These are phyloP conservation scores for Sebastes vulpes DNA, from an alignment of 2,797 vertebrate species.

Conservation along the genomic window DNA sequence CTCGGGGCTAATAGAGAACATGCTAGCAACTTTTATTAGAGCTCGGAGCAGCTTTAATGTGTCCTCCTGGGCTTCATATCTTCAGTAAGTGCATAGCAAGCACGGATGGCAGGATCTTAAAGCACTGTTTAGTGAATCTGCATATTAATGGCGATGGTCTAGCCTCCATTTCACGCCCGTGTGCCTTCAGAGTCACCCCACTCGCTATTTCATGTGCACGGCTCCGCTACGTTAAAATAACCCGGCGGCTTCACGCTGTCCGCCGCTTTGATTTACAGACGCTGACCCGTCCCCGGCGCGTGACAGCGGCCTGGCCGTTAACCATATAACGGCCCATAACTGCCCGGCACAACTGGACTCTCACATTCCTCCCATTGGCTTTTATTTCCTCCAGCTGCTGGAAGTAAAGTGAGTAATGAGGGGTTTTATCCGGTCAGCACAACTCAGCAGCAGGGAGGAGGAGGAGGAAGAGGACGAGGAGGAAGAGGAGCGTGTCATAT, in stretches of 20 bases:
- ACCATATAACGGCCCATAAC: constrained; percentile 56
- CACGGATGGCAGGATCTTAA: not conserved
- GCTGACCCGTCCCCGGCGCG: constrained; percentile 25
- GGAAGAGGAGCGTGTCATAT: constrained; percentile 1
- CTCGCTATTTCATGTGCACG: not conserved
- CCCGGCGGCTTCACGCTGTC: not conserved
- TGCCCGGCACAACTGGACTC: constrained; percentile 46
- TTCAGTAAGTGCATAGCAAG: not conserved
- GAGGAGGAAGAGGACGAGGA: not conserved
- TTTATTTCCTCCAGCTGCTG: constrained; percentile 69
- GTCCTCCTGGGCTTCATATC: not conserved
- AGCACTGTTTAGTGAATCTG: constrained; percentile 17
- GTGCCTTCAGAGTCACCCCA: not conserved
- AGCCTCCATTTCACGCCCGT: constrained; percentile 27
- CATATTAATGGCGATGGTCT: constrained; percentile 25
- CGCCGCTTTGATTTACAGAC: constrained; percentile 24
- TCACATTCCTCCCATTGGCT: constrained; percentile 50
- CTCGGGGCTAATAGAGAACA: not conserved
- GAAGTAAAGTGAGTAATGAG: constrained; percentile 66
- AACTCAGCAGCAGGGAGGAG: constrained; percentile 10
- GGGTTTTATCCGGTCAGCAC: constrained; percentile 57
- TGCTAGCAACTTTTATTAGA: too few relatives aligned
- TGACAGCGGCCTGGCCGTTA: constrained; percentile 25
- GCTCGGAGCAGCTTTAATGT: not conserved
- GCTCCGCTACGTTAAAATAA: constrained; percentile 11